phyloP scores from a whole-genome alignment of 2,888 invertebrate species.

The Patella ulyssiponensis region DNA sequence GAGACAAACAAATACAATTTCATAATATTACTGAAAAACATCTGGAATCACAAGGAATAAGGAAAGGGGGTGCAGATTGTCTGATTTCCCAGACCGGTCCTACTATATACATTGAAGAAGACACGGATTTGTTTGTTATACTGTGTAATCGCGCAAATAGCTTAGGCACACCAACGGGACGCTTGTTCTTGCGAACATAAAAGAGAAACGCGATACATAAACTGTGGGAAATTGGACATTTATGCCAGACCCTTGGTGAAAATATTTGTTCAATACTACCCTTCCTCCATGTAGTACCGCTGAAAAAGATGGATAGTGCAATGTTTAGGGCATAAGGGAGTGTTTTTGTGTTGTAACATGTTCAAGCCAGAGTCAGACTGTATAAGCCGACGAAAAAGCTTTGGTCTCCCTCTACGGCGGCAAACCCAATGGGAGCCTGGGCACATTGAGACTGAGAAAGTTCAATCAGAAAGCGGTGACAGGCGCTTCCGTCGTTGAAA shows the following conservation, averaged over 20 bases:
- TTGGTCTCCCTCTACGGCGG: constrained; percentile 23
- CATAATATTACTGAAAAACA: constrained; percentile 35
- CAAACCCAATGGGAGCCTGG: constrained; percentile 7
- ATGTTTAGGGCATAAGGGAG: neutral
- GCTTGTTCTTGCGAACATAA: constrained; percentile 23
- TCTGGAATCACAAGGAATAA: constrained; percentile 25
- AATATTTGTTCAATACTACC: constrained; percentile 25
- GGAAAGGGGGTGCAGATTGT: constrained; percentile 48
- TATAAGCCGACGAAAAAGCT: constrained; percentile 10
- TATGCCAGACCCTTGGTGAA: neutral
- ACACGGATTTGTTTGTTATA: constrained; percentile 42
- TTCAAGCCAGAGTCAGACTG: neutral
- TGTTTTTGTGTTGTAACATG: neutral
- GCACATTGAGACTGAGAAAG: constrained; percentile 19
- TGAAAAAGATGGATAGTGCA: constrained; percentile 21
- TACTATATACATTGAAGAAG: constrained; percentile 32
- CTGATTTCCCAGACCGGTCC: constrained; percentile 46
- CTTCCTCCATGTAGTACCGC: too few relatives aligned
- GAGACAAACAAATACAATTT: constrained; percentile 48
- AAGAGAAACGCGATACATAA: neutral
- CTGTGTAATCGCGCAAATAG: constrained; percentile 23
- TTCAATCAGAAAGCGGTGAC: constrained; percentile 20
- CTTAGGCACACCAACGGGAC: neutral
- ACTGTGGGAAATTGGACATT: neutral
- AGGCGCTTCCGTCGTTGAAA: neutral